phyloP scores from a whole-genome alignment of 2,113 vertebrate species.

The Pterophyllum scalare region DNA sequence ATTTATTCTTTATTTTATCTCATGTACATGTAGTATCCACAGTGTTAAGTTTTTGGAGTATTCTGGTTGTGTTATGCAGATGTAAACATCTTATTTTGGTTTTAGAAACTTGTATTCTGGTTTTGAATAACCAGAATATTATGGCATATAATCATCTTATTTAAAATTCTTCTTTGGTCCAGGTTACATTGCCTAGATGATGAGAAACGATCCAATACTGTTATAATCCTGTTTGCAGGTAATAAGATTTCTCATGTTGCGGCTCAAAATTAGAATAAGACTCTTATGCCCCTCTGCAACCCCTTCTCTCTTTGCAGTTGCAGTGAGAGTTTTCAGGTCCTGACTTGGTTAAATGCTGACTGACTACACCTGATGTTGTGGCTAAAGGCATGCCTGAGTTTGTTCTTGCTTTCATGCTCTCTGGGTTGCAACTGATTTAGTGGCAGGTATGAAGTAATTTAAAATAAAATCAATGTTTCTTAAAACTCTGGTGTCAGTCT shows the following conservation, averaged over 20 bases:
- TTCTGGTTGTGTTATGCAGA: background rate
- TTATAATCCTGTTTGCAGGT: background rate
- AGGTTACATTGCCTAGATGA: background rate
- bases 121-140: background rate
- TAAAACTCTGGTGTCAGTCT: too few species aligned
- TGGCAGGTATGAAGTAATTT: too few species aligned
- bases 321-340: too few species aligned
- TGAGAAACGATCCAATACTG: background rate
- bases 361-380: too few species aligned
- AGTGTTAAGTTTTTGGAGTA: background rate
- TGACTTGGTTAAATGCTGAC: too few species aligned
- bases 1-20: background rate
- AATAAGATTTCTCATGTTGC: background rate
- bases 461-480: too few species aligned
- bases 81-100: background rate
- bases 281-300: background rate
- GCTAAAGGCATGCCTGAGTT: too few species aligned
- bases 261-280: background rate
- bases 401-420: too few species aligned
- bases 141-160: background rate
- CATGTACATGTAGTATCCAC: background rate
- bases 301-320: too few species aligned
- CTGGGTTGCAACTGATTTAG: too few species aligned
- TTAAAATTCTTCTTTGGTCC: background rate
- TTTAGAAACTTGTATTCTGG: too few species aligned